Conservation (phyloP, 2,113 vertebrate genomes). For the Aegypius monachus region DNA sequence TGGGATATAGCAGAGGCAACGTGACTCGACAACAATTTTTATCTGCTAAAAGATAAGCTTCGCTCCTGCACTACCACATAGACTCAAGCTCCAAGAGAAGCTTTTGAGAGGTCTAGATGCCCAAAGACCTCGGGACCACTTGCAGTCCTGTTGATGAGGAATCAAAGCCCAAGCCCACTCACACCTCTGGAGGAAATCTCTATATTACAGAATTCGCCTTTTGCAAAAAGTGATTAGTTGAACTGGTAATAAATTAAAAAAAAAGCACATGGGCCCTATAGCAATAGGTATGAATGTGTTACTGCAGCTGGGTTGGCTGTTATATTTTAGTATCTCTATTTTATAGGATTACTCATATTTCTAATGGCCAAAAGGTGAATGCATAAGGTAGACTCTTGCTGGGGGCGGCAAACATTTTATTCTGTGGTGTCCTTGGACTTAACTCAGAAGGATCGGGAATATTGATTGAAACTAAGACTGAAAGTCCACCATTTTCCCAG, state of each 20-base stretch:
- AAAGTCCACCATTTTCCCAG: not conserved
- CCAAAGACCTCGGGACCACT: not conserved
- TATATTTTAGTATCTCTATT: not conserved
- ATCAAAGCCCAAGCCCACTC: not conserved
- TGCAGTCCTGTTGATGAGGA: not conserved
- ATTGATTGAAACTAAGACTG: not conserved
- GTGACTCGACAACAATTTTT: not conserved
- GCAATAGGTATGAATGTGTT: not conserved
- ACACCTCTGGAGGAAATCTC: not conserved
- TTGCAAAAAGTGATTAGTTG: not conserved
- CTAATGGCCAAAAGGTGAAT: not conserved
- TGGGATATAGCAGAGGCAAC: not conserved
- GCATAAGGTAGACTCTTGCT: not conserved
- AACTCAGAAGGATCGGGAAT: not conserved
- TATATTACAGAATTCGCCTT: not conserved
- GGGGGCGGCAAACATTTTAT: not conserved
- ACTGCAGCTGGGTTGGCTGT: not conserved
- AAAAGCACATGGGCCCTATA: not conserved
- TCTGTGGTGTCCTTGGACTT: not conserved
- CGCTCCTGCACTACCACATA: not conserved
- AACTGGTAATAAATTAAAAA: not conserved
- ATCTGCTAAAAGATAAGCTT: not conserved
- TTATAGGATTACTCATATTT: not conserved
- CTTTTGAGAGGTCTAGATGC: not conserved
- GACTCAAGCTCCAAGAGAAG: not conserved